Evolutionary conservation across 2,797 vertebrate genomes (phyloP).

Genomic region (Pitangus sulphuratus): DNA sequence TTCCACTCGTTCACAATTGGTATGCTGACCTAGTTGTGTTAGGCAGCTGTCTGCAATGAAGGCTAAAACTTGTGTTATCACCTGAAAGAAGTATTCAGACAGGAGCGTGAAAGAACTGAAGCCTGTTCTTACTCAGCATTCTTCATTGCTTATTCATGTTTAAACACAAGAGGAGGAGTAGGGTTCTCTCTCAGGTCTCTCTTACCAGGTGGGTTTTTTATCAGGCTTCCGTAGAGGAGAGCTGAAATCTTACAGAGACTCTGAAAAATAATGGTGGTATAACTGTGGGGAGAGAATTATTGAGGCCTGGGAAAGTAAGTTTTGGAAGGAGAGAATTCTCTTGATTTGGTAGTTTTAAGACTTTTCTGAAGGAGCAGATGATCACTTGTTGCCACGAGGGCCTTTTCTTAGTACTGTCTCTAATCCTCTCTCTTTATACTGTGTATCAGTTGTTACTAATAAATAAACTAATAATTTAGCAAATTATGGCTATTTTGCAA

Average conservation of each 20-base stretch:
- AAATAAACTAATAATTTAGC: neutral
- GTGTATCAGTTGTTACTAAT: neutral
- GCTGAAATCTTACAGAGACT: neutral
- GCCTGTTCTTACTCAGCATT: neutral
- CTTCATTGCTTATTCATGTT: neutral
- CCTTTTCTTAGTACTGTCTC: neutral
- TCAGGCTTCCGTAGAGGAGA: neutral
- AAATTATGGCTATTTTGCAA: neutral
- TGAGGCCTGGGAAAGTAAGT: neutral
- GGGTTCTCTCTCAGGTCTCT: neutral
- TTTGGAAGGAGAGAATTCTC: neutral
- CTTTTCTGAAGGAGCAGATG: neutral
- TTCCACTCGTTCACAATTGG: accelerated
- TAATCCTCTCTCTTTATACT: neutral
- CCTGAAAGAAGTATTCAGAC: neutral
- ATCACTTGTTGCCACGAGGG: neutral
- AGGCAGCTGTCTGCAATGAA: neutral
- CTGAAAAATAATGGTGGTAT: neutral
- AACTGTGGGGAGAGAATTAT: neutral
- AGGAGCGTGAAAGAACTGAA: neutral
- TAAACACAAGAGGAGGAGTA: neutral
- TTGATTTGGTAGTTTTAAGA: neutral
- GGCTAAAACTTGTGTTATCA: neutral
- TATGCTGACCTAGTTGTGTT: neutral
- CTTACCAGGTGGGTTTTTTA: neutral